Base-by-base conservation (phyloP, 2,888 invertebrate species). In the Caenorhabditis japonica region DNA sequence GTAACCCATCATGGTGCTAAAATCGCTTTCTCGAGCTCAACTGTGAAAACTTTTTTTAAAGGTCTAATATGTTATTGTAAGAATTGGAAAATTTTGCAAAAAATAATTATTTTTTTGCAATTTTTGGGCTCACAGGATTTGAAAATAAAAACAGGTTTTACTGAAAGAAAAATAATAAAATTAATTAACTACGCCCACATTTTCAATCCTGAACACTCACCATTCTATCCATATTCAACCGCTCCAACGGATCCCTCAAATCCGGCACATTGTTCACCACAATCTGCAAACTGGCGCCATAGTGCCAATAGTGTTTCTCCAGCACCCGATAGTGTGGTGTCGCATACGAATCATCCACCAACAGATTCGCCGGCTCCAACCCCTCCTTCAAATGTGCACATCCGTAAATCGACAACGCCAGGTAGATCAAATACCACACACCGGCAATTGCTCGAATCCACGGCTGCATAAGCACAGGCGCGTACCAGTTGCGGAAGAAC, bases 401-500 rank as follows among this genome's bases (percentile, higher is more conserved):
- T 34, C 85, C 84, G 41, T 77, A 84, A 33, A 80, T 66, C 17
- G 84, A 79, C 13, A 82, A 49, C 4, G 39, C 75, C 25, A 83
- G 56, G 55, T 85, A 85, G 60, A 84, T 76, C 27, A 60, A 13
- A 59, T 84, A 81, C 84, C 84, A 84, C 17, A 82, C 12, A 7
- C 71, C 73, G 27, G 82, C 83, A 19, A 85, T 46, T 4, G 51
- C 51, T 21, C 81, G 77, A 4, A 84, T 77, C n/a, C 76, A 62
- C 0, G 84, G 84, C 38, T 83, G 82, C 77, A 83, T 81, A n/a
- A 85, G 71, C 12, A 83, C 72, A 1, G 84, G 83, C 10, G 81
- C 84, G 69, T 79, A 84, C 85, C 84, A 84, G 34, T 85, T 81
- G 17, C 82, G 72, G 72, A 86, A 86, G 71, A 86, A 86, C 8